Conservation (phyloP, 2,888 invertebrate species). For the Nemotelus pantherinus region DNA sequence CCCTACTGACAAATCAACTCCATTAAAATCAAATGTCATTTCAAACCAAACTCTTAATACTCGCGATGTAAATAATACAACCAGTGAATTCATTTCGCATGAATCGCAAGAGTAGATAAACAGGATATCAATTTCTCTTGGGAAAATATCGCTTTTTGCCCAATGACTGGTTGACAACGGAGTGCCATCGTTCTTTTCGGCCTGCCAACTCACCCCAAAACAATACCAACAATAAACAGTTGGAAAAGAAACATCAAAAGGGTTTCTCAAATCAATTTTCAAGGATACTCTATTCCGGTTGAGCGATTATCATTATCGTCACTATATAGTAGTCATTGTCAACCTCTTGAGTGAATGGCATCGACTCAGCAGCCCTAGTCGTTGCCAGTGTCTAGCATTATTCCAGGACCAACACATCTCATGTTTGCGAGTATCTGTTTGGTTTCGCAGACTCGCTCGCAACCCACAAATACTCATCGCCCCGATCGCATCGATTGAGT, state of each 20-base stretch:
- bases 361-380: background rate
- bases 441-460: background rate
- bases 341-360: conserved; percentile 24
- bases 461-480: too few species aligned
- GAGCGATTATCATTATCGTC: conserved; percentile 32
- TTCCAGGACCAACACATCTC: background rate
- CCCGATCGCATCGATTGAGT: conserved; percentile 18
- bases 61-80: conserved; percentile 23
- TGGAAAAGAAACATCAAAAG: conserved; percentile 42
- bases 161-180: conserved; percentile 13
- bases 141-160: background rate
- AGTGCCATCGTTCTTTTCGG: background rate
- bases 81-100: background rate
- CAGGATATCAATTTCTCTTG: conserved; percentile 29
- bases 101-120: conserved; percentile 7
- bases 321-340: conserved; percentile 37
- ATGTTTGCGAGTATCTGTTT: background rate
- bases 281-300: conserved; percentile 33
- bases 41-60: background rate
- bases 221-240: conserved; percentile 23
- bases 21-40: conserved; percentile 26
- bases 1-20: background rate
- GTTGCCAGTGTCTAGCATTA: background rate
- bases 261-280: conserved; percentile 42
- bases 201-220: background rate